Percentiles rank a stretch among this genome's conserved stretches.
phyloP scores from a whole-genome alignment of 2,113 vertebrate species.

The Pipra filicauda region DNA sequence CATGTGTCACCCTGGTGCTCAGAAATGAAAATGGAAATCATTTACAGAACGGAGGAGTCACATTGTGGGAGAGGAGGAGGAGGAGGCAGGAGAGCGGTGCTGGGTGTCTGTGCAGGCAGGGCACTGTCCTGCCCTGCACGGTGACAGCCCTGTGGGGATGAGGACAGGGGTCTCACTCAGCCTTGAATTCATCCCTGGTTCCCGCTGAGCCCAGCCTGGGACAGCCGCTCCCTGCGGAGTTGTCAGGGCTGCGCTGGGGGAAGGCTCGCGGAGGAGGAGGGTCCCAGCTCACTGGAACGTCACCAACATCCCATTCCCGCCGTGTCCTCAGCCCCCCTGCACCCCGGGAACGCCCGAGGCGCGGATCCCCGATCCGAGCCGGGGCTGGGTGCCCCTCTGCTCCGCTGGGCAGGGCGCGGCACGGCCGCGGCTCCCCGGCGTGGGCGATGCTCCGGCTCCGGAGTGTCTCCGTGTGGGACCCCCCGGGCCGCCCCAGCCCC shows the following conservation, averaged over 20 bases:
- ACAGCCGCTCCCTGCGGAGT: not conserved
- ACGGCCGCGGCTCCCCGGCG: accelerated
- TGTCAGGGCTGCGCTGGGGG: not conserved
- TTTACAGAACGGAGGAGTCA: not conserved
- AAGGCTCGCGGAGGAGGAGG: accelerated
- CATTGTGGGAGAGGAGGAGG: not conserved
- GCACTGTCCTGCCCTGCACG: not conserved
- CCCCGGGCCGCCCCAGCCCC: accelerated
- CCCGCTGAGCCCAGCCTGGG: not conserved
- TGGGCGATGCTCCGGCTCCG: too few relatives aligned
- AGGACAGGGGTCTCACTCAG: not conserved
- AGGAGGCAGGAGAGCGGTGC: not conserved
- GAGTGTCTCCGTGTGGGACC: accelerated
- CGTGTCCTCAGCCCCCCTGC: not conserved
- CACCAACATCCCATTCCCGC: not conserved
- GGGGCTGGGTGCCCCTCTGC: not conserved
- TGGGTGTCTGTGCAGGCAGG: not conserved
- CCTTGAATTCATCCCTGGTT: not conserved
- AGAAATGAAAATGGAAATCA: not conserved
- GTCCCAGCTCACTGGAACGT: not conserved
- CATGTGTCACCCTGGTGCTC: not conserved
- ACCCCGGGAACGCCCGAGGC: accelerated
- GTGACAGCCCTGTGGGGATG: not conserved
- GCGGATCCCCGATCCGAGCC: accelerated
- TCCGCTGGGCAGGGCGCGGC: not conserved